Percentiles rank a stretch among this genome's conserved stretches.
These are phyloP conservation scores for Zootoca vivipara DNA, from an alignment of 2,113 vertebrate genomes.

Conservation along the genomic window DNA sequence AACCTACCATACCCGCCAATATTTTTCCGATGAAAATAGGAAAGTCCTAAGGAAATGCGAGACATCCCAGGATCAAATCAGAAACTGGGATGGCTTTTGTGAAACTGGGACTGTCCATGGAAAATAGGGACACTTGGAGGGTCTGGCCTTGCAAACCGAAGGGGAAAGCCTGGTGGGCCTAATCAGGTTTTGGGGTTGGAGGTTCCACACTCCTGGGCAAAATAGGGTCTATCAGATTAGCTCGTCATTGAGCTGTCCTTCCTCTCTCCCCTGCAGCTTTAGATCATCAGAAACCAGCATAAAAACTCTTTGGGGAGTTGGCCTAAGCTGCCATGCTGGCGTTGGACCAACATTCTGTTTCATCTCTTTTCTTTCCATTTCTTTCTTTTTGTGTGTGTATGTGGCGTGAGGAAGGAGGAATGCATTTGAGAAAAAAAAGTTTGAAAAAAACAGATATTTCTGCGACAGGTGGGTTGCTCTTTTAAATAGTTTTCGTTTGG, in stretches of 20 bases:
- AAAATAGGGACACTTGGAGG: too few relatives aligned
- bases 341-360: not conserved
- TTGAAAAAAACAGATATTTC: conserved; percentile 6
- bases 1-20: too few relatives aligned
- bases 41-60: too few relatives aligned
- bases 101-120: too few relatives aligned
- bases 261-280: not conserved
- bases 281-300: not conserved
- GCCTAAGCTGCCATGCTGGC: not conserved
- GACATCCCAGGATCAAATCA: too few relatives aligned
- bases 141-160: too few relatives aligned
- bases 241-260: not conserved
- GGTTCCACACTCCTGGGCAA: too few relatives aligned
- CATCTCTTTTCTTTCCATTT: not conserved
- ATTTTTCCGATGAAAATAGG: too few relatives aligned
- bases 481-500: conserved; percentile 20
- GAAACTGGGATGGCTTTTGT: too few relatives aligned
- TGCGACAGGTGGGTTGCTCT: conserved; percentile 12
- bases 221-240: too few relatives aligned
- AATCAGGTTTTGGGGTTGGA: too few relatives aligned
- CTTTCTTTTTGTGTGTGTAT: not conserved
- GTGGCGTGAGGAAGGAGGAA: not conserved
- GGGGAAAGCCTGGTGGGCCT: not conserved
- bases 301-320: not conserved
- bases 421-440: not conserved